phyloP scores from a whole-genome alignment of 2,888 invertebrate genomes.

The Acanthosepion lycidas region DNA sequence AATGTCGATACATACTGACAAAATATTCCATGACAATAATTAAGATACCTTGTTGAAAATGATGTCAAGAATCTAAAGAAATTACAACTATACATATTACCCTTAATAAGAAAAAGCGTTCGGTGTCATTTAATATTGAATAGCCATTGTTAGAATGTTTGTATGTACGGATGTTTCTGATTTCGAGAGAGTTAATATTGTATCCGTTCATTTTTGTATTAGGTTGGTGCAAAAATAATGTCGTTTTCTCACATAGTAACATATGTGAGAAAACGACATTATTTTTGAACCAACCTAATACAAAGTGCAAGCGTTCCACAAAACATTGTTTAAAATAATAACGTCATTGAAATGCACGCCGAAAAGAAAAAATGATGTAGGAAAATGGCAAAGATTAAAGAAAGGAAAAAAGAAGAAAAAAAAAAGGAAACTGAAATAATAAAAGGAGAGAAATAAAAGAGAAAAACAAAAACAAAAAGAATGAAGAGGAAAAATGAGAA shows the following conservation, averaged over 20 bases:
- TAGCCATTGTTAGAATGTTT: neutral
- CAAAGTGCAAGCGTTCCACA: neutral
- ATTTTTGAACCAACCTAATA: no score
- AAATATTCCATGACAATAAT: no score
- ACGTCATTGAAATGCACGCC: neutral
- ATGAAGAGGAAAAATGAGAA: neutral
- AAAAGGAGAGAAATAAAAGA: neutral
- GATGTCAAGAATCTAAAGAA: no score
- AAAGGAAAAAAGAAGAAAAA: neutral
- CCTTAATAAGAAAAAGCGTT: neutral
- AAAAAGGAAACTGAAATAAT: neutral
- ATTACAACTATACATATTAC: neutral
- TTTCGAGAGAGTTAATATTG: neutral
- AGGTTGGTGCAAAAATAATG: no score
- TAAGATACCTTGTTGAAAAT: no score
- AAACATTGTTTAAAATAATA: conserved; percentile 10
- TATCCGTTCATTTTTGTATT: neutral
- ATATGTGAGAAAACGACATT: no score
- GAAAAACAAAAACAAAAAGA: neutral
- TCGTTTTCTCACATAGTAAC: no score
- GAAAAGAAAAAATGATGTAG: neutral
- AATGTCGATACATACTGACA: no score
- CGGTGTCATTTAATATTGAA: neutral
- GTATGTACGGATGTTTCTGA: neutral
- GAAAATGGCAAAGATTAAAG: no score